These are phyloP conservation scores for Glaucopsyche alexis DNA, from an alignment of 2,888 invertebrate species.

Conservation along the genomic window DNA sequence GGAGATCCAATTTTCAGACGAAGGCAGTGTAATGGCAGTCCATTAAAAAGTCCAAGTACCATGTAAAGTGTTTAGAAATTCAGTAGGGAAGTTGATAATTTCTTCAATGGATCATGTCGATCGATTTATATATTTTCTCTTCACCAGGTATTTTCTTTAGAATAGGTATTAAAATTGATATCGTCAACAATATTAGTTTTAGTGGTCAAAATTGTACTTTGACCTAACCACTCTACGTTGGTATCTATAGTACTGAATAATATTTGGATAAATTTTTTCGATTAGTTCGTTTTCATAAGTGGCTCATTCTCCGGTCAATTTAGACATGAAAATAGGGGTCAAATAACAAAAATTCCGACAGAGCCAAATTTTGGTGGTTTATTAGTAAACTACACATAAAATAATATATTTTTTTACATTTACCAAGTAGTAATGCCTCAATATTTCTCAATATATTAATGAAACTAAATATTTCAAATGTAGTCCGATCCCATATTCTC, in stretches of 20 bases:
- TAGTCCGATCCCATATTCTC: no score
- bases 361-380: no score
- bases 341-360: no score
- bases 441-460: no score
- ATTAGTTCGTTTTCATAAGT: slow-evolving; percentile 36
- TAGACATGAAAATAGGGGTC: no score
- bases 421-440: no score
- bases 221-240: slow-evolving; percentile 32
- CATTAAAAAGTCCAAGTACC: no score
- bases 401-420: no score
- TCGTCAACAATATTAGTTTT: slow-evolving; percentile 33
- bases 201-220: slow-evolving; percentile 33
- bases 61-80: slow-evolving; percentile 31
- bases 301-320: no score
- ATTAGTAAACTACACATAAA: no score
- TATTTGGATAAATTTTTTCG: slow-evolving; percentile 28
- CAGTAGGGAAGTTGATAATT: slow-evolving; percentile 30
- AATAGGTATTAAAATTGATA: slow-evolving; percentile 32
- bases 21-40: slow-evolving; percentile 31
- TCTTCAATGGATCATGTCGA: slow-evolving; percentile 31
- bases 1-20: slow-evolving; percentile 33
- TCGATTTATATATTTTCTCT: no score
- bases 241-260: slow-evolving; percentile 31
- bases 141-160: slow-evolving; percentile 32
- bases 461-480: no score